Percentiles rank a stretch among this genome's conserved stretches.
Evolutionary conservation across 2,888 invertebrate species (phyloP).

Genomic region (Phengaris arion): DNA sequence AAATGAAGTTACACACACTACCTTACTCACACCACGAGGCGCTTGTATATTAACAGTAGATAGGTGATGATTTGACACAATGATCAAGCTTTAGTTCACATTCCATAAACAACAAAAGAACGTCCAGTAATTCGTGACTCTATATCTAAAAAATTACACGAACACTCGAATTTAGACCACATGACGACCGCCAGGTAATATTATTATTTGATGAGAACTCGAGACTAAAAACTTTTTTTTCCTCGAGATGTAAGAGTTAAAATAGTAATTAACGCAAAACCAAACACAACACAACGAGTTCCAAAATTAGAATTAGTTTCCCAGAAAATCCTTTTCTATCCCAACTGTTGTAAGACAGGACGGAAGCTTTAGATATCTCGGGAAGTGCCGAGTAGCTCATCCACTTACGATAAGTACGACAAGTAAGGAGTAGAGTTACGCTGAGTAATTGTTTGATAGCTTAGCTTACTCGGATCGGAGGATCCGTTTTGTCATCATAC

Average conservation of each 20-base stretch:
- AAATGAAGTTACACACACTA: no score
- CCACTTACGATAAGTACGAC: slow-evolving; percentile 53
- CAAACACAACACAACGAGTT: not conserved
- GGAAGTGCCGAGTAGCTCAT: slow-evolving; percentile 61
- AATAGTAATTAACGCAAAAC: not conserved
- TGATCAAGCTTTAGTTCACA: no score
- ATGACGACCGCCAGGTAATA: no score
- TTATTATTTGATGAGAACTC: no score
- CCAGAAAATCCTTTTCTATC: slow-evolving; percentile 39
- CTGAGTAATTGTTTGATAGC: slow-evolving; percentile 58
- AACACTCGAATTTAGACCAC: no score
- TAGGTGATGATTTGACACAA: no score
- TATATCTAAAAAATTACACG: no score
- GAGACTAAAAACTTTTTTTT: not conserved
- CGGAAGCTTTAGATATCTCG: slow-evolving; percentile 75
- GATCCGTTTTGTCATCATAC: not conserved
- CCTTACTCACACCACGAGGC: no score
- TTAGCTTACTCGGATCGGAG: not conserved
- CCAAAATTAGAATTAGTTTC: slow-evolving; percentile 31
- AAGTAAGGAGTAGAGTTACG: slow-evolving; percentile 56
- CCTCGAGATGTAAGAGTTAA: not conserved
- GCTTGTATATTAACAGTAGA: no score
- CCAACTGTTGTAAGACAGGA: slow-evolving; percentile 57
- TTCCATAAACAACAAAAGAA: no score
- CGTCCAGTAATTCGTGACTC: no score